These are phyloP conservation scores for Tiliqua scincoides DNA, from an alignment of 2,113 vertebrate species.

Conservation along the genomic window DNA sequence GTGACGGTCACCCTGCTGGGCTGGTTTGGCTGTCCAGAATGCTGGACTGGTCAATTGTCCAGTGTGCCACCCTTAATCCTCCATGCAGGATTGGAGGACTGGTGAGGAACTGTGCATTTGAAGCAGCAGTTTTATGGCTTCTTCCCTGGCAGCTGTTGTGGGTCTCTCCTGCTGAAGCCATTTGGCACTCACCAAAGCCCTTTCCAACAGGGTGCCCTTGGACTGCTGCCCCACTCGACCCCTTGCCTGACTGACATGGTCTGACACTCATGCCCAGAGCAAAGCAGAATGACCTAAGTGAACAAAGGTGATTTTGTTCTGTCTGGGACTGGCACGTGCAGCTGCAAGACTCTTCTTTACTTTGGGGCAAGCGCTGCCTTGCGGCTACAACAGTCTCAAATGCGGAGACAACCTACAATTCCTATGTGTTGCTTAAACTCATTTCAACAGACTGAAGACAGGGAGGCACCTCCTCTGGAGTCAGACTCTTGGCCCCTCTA, in stretches of 20 bases:
- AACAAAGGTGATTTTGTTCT: slow-evolving; percentile 66
- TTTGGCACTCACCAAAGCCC: fast-evolving
- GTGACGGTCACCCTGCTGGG: no score
- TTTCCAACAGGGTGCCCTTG: slow-evolving; percentile 54
- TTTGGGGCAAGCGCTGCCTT: neutral
- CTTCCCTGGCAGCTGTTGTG: fast-evolving
- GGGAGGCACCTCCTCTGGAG: no score
- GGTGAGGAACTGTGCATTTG: neutral
- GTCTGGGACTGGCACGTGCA: slow-evolving; percentile 8
- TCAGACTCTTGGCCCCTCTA: no score
- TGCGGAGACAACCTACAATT: no score
- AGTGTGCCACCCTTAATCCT: no score
- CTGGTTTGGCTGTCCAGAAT: no score
- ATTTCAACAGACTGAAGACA: no score
- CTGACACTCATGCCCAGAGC: slow-evolving; percentile 28
- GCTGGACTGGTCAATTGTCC: no score
- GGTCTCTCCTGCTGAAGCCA: neutral
- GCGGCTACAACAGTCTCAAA: neutral
- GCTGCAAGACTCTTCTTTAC: neutral
- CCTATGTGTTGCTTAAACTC: no score
- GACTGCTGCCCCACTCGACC: slow-evolving; percentile 41
- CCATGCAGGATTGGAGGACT: no score
- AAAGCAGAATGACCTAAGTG: slow-evolving; percentile 18
- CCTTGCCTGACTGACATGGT: slow-evolving; percentile 10
- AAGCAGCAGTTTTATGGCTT: neutral